phyloP scores from a whole-genome alignment of 2,113 vertebrate species.

The Nibea coibor region DNA sequence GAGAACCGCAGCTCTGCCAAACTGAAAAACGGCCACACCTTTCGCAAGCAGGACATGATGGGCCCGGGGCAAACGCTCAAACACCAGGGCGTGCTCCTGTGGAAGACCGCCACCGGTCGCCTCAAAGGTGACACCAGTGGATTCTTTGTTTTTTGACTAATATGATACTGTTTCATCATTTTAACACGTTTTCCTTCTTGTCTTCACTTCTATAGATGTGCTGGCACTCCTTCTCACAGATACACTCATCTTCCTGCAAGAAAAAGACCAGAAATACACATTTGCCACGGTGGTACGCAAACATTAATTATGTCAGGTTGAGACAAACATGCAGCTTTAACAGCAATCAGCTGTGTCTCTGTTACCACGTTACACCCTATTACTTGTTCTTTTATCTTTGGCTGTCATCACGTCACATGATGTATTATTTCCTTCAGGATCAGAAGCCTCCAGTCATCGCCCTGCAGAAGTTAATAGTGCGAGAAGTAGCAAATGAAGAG shows the following conservation, averaged over 20 bases:
- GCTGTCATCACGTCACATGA: background rate
- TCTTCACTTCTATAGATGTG: conserved; percentile 82
- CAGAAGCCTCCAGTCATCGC: conserved; percentile 96
- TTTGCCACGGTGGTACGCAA: conserved; percentile 92
- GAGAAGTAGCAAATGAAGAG: conserved; percentile 97
- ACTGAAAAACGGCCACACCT: conserved; percentile 90
- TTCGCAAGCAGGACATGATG: conserved; percentile 93
- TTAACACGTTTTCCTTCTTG: background rate
- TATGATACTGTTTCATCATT: background rate
- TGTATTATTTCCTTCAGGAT: conserved; percentile 82
- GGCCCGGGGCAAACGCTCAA: conserved; percentile 86
- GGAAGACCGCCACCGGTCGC: conserved; percentile 97
- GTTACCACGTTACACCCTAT: background rate
- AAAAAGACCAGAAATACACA: conserved; percentile 95
- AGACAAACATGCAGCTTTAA: background rate
- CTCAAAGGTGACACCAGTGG: conserved; percentile 88
- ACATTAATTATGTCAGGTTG: background rate
- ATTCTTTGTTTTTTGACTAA: background rate
- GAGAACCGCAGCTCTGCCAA: conserved; percentile 94
- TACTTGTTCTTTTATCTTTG: background rate
- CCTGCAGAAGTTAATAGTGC: conserved; percentile 95
- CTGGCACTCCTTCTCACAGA: conserved; percentile 92
- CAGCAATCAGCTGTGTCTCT: background rate
- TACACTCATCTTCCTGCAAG: conserved; percentile 91
- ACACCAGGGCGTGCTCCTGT: conserved; percentile 91